These are phyloP conservation scores for Riparia riparia DNA, from an alignment of 2,113 vertebrate genomes.

Conservation along the genomic window DNA sequence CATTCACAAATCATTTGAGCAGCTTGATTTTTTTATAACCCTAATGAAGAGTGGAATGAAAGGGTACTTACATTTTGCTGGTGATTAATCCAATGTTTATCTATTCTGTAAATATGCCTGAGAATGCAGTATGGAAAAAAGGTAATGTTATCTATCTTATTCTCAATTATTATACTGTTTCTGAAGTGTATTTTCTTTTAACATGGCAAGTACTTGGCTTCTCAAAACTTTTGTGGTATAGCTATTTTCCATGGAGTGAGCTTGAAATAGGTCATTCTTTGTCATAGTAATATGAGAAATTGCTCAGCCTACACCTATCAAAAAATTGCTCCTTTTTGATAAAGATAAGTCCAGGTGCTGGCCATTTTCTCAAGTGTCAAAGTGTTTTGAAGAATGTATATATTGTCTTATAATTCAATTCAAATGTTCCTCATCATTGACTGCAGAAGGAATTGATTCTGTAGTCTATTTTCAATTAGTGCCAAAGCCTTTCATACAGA, in stretches of 20 bases:
- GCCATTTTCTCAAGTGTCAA: slow-evolving; percentile 10
- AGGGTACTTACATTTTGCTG: not conserved
- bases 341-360: not conserved
- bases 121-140: not conserved
- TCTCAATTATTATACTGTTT: not conserved
- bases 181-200: not conserved
- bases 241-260: not conserved
- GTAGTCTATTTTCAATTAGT: slow-evolving; percentile 46
- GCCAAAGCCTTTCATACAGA: slow-evolving; percentile 30
- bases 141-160: not conserved
- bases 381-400: slow-evolving; percentile 43
- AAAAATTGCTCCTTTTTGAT: not conserved
- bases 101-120: not conserved
- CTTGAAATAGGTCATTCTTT: not conserved
- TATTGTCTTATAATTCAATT: slow-evolving; percentile 63
- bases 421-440: slow-evolving; percentile 58
- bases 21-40: not conserved
- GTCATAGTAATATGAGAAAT: not conserved
- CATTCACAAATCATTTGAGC: not conserved
- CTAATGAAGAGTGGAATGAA: not conserved
- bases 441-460: slow-evolving; percentile 45
- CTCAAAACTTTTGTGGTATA: not conserved
- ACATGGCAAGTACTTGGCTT: not conserved
- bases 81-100: not conserved
- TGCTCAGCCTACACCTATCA: not conserved